Evolutionary conservation across 2,888 invertebrate genomes (phyloP).

Genomic region (Galeopsomyia nigrocyanea): DNA sequence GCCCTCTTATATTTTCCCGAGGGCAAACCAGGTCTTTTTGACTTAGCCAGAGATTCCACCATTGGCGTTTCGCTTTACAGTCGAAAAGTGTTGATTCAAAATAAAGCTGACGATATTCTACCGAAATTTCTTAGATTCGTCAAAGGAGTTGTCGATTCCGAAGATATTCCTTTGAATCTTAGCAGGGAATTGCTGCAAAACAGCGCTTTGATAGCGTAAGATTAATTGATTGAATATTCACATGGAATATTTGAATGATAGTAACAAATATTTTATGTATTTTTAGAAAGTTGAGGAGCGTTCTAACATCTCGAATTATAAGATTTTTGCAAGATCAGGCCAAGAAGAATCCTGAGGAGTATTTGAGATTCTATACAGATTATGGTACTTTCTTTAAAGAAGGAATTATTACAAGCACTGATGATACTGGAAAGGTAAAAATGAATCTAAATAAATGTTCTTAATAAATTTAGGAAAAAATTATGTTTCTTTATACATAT

Average conservation of each 20-base stretch:
- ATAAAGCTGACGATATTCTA: slow-evolving; percentile 88
- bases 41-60: slow-evolving; percentile 87
- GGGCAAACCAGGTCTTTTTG: slow-evolving; percentile 91
- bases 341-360: slow-evolving; percentile 85
- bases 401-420: slow-evolving; percentile 89
- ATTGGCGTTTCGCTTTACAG: slow-evolving; percentile 92
- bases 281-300: slow-evolving; percentile 82
- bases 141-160: slow-evolving; percentile 98
- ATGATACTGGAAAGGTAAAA: slow-evolving; percentile 83
- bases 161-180: slow-evolving; percentile 97
- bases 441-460: slow-evolving; percentile 7
- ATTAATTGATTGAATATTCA: slow-evolving; percentile 41
- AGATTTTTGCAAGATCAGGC: slow-evolving; percentile 89
- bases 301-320: slow-evolving; percentile 85
- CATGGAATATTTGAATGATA: slow-evolving; percentile 12
- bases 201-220: slow-evolving; percentile 87
- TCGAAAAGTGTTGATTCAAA: slow-evolving; percentile 92
- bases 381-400: slow-evolving; percentile 95
- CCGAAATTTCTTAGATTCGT: slow-evolving; percentile 97
- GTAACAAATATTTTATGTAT: slow-evolving; percentile 8
- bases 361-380: slow-evolving; percentile 89
- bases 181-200: slow-evolving; percentile 97
- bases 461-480: slow-evolving; percentile 36
- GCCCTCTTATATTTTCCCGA: slow-evolving; percentile 95
- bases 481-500: slow-evolving; percentile 34